A percentile compares a stretch with the other conserved stretches of the same genome.
phyloP scores from a whole-genome alignment of 2,888 invertebrate species.

The Corythucha ciliata region DNA sequence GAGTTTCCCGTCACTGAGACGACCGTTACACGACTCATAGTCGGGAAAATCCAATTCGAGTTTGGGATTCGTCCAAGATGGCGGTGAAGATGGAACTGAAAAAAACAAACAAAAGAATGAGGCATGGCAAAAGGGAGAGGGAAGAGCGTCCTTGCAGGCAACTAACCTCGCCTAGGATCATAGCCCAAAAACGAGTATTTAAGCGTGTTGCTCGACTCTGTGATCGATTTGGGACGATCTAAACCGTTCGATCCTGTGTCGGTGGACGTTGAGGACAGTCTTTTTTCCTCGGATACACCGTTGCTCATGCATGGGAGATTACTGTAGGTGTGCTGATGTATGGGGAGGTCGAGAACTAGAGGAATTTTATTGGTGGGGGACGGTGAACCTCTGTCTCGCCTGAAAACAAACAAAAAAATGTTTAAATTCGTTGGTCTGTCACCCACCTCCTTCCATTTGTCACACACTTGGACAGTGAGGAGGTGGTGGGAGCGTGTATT shows the following conservation, averaged over 20 bases:
- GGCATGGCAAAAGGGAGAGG: too few relatives aligned
- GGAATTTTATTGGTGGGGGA: conserved; percentile 22
- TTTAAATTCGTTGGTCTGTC: not conserved
- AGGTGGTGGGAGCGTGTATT: too few relatives aligned
- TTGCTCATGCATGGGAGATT: conserved; percentile 18
- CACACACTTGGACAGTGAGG: too few relatives aligned
- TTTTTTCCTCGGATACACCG: too few relatives aligned
- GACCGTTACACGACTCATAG: conserved; percentile 24
- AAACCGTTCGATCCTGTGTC: too few relatives aligned
- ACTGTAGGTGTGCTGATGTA: conserved; percentile 18
- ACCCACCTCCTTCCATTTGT: not conserved
- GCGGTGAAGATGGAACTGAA: conserved; percentile 20
- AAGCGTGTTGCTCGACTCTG: conserved; percentile 26
- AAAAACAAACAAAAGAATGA: too few relatives aligned
- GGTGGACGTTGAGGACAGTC: too few relatives aligned
- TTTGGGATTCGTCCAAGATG: conserved; percentile 32
- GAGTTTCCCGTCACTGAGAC: not conserved
- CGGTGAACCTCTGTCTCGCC: conserved; percentile 27
- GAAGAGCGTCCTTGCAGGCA: not conserved
- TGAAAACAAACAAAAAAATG: conserved; percentile 31
- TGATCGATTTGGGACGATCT: conserved; percentile 25
- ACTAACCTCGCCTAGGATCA: conserved; percentile 27
- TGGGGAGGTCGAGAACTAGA: conserved; percentile 17
- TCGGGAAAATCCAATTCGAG: conserved; percentile 29
- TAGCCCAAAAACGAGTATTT: conserved; percentile 31